Percentiles rank a stretch among this genome's conserved stretches.
Conservation (phyloP, 2,797 vertebrate species). For the Mastacembelus armatus region DNA sequence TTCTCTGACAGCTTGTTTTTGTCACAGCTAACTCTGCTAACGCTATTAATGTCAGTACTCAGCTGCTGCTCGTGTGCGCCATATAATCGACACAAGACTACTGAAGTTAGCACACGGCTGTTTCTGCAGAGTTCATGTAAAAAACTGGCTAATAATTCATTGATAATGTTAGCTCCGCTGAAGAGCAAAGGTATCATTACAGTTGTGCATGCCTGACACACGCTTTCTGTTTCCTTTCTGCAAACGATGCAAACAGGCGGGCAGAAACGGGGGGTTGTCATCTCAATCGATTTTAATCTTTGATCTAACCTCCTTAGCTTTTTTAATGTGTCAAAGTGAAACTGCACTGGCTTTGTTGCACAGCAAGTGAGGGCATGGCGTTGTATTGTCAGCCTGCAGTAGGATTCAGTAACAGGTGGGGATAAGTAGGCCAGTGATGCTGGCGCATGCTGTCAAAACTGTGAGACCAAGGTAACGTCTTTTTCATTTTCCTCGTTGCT, state of each 20-base stretch:
- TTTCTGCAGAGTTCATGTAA: too few relatives aligned
- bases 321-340: background rate
- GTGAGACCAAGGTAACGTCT: background rate
- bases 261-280: background rate
- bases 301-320: background rate
- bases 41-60: slow-evolving; percentile 25
- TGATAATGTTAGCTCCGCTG: slow-evolving; percentile 5
- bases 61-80: background rate
- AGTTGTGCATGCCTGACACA: background rate
- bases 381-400: background rate
- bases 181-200: slow-evolving; percentile 35
- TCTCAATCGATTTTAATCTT: background rate
- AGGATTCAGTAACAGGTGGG: slow-evolving; percentile 22
- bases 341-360: background rate
- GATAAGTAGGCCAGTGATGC: slow-evolving; percentile 17
- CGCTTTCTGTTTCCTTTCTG: background rate
- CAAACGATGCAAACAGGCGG: background rate
- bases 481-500: slow-evolving; percentile 3
- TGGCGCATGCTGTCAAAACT: background rate
- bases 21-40: slow-evolving; percentile 46
- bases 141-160: slow-evolving; percentile 28
- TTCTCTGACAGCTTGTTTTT: slow-evolving; percentile 38
- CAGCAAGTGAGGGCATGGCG: background rate
- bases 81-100: background rate
- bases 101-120: background rate